These are phyloP conservation scores for Bothrops jararaca DNA, from an alignment of 2,113 vertebrate species.

Conservation along the genomic window DNA sequence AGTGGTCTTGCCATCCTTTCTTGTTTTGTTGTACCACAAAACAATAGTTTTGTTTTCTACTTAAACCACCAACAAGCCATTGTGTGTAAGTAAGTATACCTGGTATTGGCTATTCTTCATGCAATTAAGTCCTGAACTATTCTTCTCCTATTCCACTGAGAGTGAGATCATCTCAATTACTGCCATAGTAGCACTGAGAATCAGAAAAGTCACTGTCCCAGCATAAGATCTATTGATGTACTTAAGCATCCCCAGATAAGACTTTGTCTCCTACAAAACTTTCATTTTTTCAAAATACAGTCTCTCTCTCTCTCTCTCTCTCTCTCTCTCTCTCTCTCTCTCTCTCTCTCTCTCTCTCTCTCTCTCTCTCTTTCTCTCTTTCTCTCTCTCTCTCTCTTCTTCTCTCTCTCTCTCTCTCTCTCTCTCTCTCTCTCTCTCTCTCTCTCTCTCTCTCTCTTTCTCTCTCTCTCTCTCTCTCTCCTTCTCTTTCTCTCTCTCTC, in stretches of 20 bases:
- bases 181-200: background rate
- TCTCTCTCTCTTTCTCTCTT: background rate
- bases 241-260: background rate
- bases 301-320: background rate
- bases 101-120: background rate
- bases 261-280: background rate
- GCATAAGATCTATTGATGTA: background rate
- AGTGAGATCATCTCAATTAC: background rate
- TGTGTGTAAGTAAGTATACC: background rate
- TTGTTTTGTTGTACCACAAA: background rate
- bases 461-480: background rate
- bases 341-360: background rate
- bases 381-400: no score
- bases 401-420: background rate
- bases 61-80: background rate
- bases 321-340: background rate
- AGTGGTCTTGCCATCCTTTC: background rate
- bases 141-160: background rate
- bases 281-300: background rate
- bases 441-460: background rate
- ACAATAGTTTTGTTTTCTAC: background rate
- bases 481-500: background rate
- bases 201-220: background rate
- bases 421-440: background rate
- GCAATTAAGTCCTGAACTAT: background rate